Conservation (phyloP, 2,888 invertebrate species). For the Malachius bipustulatus region DNA sequence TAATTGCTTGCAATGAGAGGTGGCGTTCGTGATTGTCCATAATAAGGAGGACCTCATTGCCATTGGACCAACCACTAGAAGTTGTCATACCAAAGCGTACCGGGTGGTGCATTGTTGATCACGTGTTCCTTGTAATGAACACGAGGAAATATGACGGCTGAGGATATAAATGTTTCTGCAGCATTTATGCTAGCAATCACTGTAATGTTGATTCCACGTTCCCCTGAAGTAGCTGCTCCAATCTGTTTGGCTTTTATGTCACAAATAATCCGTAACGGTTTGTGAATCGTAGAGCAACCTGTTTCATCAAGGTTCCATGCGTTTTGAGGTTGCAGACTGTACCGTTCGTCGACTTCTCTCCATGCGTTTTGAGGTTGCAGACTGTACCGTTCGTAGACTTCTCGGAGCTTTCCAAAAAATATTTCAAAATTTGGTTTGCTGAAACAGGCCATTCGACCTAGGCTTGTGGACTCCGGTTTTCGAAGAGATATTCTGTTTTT, state of each 20-base stretch:
- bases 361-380: not conserved
- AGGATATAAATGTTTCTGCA: not conserved
- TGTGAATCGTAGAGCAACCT: not conserved
- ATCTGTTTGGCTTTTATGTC: not conserved
- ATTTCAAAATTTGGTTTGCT: not conserved
- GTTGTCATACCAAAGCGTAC: conserved; percentile 1
- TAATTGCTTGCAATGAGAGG: too few species aligned
- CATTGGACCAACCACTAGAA: not conserved
- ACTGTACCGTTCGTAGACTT: not conserved
- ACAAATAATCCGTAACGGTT: too few species aligned
- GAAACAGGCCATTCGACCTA: not conserved
- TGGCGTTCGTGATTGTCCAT: conserved; percentile 1
- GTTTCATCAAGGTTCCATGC: conserved; percentile 1
- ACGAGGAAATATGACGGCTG: not conserved
- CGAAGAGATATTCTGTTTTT: not conserved
- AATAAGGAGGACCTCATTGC: not conserved
- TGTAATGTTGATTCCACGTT: not conserved
- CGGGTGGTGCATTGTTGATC: conserved; percentile 1
- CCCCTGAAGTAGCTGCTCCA: conserved; percentile 2
- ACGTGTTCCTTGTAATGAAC: conserved; percentile 3
- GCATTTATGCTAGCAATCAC: not conserved
- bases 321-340: not conserved
- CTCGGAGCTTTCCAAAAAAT: conserved; percentile 1
- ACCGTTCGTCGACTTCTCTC: not conserved
- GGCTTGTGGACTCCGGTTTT: conserved; percentile 2